A percentile compares a stretch with the other conserved stretches of the same genome.
Evolutionary conservation across 2,888 invertebrate genomes (phyloP).

Genomic region (Euplagia quadripunctaria): DNA sequence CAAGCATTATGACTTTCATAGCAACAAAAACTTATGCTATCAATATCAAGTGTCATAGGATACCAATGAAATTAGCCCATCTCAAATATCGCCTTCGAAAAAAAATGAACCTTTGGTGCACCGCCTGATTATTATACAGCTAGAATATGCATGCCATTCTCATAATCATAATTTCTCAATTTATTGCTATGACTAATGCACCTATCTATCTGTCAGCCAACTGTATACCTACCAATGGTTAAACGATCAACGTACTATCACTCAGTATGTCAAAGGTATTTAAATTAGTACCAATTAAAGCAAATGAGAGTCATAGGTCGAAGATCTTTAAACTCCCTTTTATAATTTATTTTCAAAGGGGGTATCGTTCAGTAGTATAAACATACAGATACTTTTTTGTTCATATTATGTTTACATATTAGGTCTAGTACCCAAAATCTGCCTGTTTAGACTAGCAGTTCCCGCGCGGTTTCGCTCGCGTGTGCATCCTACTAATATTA

Average conservation of each 20-base stretch:
- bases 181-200: not conserved
- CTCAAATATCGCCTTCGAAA: not conserved
- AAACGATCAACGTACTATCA: not conserved
- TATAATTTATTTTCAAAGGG: not conserved
- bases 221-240: not conserved
- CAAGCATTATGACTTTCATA: not conserved
- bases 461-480: too few relatives aligned
- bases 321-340: slow-evolving; percentile 9
- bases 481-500: too few relatives aligned
- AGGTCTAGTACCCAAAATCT: too few relatives aligned
- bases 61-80: not conserved
- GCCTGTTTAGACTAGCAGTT: too few relatives aligned
- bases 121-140: not conserved
- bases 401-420: too few relatives aligned
- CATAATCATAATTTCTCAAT: not conserved
- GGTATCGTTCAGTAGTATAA: too few relatives aligned
- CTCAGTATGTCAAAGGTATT: not conserved
- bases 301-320: slow-evolving; percentile 4
- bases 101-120: not conserved
- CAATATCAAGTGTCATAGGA: not conserved
- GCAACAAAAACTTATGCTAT: not conserved
- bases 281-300: slow-evolving; percentile 18
- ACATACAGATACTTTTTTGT: too few relatives aligned
- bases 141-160: not conserved
- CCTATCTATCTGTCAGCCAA: not conserved